Conservation (phyloP, 2,797 vertebrate genomes). For the Channa striata region DNA sequence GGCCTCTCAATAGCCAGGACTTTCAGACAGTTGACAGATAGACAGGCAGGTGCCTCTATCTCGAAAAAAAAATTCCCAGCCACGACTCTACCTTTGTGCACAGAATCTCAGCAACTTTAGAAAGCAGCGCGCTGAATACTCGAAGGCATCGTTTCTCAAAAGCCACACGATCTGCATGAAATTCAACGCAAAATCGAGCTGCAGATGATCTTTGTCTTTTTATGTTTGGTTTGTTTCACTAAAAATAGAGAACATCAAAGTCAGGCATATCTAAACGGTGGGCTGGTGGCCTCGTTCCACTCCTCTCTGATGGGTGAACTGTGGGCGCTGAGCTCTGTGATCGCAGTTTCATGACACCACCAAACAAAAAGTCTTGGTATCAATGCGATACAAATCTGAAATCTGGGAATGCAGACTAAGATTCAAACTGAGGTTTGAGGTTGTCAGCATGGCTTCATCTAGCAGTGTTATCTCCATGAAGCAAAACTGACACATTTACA, state of each 20-base stretch:
- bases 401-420: background rate
- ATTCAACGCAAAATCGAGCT: background rate
- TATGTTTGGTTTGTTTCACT: background rate
- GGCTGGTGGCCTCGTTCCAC: background rate
- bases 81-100: too few species aligned
- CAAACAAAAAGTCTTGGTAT: constrained; percentile 5
- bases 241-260: background rate
- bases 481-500: background rate
- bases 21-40: constrained; percentile 33
- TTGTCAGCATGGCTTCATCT: background rate
- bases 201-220: background rate
- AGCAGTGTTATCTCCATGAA: background rate
- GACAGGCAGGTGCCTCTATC: background rate
- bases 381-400: too few species aligned
- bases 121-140: background rate
- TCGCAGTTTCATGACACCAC: constrained; percentile 10
- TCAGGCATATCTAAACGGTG: background rate
- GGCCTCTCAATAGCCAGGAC: constrained; percentile 16
- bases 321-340: background rate
- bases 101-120: constrained; percentile 3
- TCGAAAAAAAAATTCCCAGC: too few species aligned
- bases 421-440: constrained; percentile 12
- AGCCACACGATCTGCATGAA: background rate
- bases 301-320: constrained; percentile 1
- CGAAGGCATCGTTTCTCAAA: background rate